Evolutionary conservation across 2,888 invertebrate genomes (phyloP), one percentile per base, ranked within the genome.

Genomic region (Spilarctia lutea): DNA sequence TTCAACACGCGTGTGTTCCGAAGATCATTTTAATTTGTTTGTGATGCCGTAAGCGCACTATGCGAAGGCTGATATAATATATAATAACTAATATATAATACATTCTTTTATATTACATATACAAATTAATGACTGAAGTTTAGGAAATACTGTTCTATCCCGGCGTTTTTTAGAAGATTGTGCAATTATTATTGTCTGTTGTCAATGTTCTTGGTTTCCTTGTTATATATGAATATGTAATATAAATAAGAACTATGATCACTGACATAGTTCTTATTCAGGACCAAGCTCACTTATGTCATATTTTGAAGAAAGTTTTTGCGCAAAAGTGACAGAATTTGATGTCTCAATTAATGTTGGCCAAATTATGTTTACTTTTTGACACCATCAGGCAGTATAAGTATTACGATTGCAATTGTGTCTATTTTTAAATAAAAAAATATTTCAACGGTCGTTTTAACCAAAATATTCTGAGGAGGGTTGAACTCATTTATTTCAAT

Each of bases 1-100:
- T 76, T 74, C 73, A 66, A 81, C 71, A 75, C 65, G 63, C 45
- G 68, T 30, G 30, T 65, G 66, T 74, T 66, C 69, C 39, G 35
- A 68, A 69, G 30, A 74, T 73, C 33, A 39, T 2, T 71, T 52
- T 68, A 52, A 73, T 73, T 27, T 69, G 52, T 73, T 73, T 69
- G 69, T 65, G 65, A 73, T 74, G 66, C 56, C 74, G 70, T 70
- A 63, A 66, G 70, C 70, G 56, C 66, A 60, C 52, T 52, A 65
- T 56, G 27, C 33, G 33, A 60, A 74, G 65, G 65, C 30, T 56
- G 74, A 65, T 69, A 73, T 30, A 70, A n/a, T n/a, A n/a, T n/a
- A n/a, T n/a, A n/a, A n/a, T n/a, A n/a, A n/a, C n/a, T n/a, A n/a
- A n/a, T n/a, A n/a, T n/a, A n/a, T n/a, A n/a, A n/a, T n/a, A n/a